Base-by-base conservation (phyloP, 1,140 invertebrate species). In the Papilio aristodemus region DNA sequence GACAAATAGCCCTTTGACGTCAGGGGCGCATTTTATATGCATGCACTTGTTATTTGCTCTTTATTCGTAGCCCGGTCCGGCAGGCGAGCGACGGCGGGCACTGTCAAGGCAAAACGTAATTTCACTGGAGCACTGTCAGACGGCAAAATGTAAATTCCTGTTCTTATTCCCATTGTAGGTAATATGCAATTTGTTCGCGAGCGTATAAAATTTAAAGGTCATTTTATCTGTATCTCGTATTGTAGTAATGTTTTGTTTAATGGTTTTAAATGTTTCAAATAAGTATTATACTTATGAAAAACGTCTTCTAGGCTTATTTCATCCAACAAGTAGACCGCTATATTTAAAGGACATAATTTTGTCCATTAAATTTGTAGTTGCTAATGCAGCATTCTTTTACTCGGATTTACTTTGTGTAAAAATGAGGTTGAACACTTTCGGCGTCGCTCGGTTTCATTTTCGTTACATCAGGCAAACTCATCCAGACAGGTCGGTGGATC, bases 1-100 rank as follows among this genome's bases (percentile, higher is more conserved):
- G 82, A 83, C 76, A 79, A 78, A 84, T 81, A 74, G 71, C 72
- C 64, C 69, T 79, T 77, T 81, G 79, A 77, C 75, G 75, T 60
- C 69, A 70, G 54, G 58, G 57, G 73, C 66, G 72, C 74, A 73
- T 77, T 75, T 75, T 81, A 76, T 74, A 79, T 77, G 72, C 75
- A 77, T 69, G 58, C 43, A 66, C 39, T 66, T 66, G 63, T 66
- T 66, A 66, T 66, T 66, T 66, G 41, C 63, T 66, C 63, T 69
- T 60, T 71, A 71, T 68, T 59, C 37, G 22, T 37, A 39, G 67
- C 50, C 19, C 27, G 1, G 38, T 54, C 50, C 57, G 37, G 57
- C 46, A 7, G 41, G 41, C 59, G 59, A 62, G 59, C 59, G 59
- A 54, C 46, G 46, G 46, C 17, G 25, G 14, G 38, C 19, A 58